These are phyloP conservation scores for Sminthurinus signatus DNA, from an alignment of 1,140 invertebrate species.

Conservation along the genomic window DNA sequence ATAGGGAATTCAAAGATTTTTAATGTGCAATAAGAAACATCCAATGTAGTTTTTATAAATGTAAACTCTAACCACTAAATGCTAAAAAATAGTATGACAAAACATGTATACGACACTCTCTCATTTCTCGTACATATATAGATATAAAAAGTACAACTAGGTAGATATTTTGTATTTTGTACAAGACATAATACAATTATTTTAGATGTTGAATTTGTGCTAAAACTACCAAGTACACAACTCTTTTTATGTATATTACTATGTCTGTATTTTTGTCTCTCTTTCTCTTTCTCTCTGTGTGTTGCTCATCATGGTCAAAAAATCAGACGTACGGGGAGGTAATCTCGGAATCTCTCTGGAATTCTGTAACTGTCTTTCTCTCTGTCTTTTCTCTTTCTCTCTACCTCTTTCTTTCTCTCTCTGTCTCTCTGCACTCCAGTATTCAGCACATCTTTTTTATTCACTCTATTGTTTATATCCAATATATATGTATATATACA, in stretches of 20 bases:
- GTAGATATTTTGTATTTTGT: slow-evolving; percentile 3
- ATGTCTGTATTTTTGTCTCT: slow-evolving; percentile 19
- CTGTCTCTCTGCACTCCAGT: background rate
- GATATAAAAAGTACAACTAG: no score
- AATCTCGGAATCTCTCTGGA: slow-evolving; percentile 39
- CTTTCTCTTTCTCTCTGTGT: slow-evolving; percentile 27
- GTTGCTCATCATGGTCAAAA: slow-evolving; percentile 33
- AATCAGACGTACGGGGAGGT: slow-evolving; percentile 42
- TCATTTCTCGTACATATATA: slow-evolving; percentile 1
- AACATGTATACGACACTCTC: no score
- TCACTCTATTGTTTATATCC: no score
- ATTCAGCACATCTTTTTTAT: background rate
- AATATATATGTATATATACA: slow-evolving; percentile 1
- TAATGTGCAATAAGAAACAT: no score
- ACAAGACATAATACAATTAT: no score
- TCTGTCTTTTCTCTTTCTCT: no score
- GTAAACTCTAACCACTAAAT: no score
- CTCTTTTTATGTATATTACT: no score
- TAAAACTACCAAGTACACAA: no score
- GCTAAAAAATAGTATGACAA: background rate
- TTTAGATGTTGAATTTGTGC: no score
- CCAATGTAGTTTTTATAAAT: no score
- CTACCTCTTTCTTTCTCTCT: slow-evolving; percentile 11
- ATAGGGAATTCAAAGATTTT: no score
- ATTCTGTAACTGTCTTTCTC: slow-evolving; percentile 10